Base-by-base conservation (phyloP, 1,140 invertebrate species). In the Chironomus tepperi region DNA sequence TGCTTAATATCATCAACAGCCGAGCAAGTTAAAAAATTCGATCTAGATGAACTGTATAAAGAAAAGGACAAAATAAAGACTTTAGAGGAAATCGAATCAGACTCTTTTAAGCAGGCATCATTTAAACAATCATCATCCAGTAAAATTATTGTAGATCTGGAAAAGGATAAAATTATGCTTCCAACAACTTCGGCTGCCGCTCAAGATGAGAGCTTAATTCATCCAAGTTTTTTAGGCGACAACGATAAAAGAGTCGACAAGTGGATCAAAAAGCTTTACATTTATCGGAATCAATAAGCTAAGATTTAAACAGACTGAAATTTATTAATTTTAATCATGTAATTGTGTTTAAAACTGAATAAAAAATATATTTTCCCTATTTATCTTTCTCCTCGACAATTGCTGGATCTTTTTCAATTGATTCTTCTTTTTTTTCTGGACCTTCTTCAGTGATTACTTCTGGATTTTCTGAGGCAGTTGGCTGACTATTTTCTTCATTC, bases 391-490 rank as follows among this genome's bases (percentile, higher is more conserved):
- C 34, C 24, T 67, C 72, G 0, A 74, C 76, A 65, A 77, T 64
- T 47, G 76, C 24, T 34, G 24, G 24, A 34, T 34, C 75, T 75
- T 74, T 67, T 47, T 77, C 76, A 74, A 76, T 78, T 16, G 76
- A 74, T 18, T 73, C 34, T 76, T 47, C 70, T 74, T 12, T 15
- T 15, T 75, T 75, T 12, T 1, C 18, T 47, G 70, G 42, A 73
- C 74, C 47, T 76, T 80, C 72, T 75, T 81, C 24, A 34, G 24
- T 34, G 24, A 1, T 34, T 2, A 34, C 2, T 34, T 34, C 24
- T 34, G 24, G 5, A 34, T 34, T 73, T 72, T 77, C 74, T 73
- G 42, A 7, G 7, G 34, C 75, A 24, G 8, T 73, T 57, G 1
- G 5, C 0, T 57, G 9, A 15, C 15, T n/a, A 57, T 73, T 34